These are phyloP conservation scores for Aphelinus atriplicis DNA, from an alignment of 1,140 invertebrate species.

Conservation along the genomic window DNA sequence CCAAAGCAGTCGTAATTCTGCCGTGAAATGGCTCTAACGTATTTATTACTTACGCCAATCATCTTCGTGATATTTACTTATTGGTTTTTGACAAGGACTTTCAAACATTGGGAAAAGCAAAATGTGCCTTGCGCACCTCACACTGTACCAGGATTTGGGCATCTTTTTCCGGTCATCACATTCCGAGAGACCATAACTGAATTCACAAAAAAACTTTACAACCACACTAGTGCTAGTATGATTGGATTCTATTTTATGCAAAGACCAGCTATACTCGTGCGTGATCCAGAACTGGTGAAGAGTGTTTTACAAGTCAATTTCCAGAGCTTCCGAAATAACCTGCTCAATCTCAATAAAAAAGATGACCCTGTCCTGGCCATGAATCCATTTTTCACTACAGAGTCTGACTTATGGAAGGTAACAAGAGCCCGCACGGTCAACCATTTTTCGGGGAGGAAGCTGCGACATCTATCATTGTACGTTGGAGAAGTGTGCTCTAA, in stretches of 20 bases:
- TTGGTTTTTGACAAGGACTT: constrained; percentile 41
- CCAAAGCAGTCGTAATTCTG: no score
- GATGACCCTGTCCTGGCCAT: constrained; percentile 43
- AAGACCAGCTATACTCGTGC: constrained; percentile 46
- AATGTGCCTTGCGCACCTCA: constrained; percentile 22
- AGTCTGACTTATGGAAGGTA: constrained; percentile 43
- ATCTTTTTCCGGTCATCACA: constrained; percentile 39
- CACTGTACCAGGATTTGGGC: constrained; percentile 46
- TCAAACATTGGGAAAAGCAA: constrained; percentile 61
- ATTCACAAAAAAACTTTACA: constrained; percentile 40
- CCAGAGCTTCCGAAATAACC: constrained; percentile 45
- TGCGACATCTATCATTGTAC: neutral
- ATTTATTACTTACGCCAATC: no score
- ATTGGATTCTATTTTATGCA: constrained; percentile 48
- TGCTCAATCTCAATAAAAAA: constrained; percentile 4
- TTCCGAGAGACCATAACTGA: constrained; percentile 26
- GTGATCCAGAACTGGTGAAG: constrained; percentile 53
- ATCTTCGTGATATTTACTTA: neutral
- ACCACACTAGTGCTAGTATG: constrained; percentile 38
- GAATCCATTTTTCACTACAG: constrained; percentile 49
- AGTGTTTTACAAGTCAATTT: constrained; percentile 53
- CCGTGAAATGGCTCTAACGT: no score
- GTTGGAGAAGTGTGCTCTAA: neutral
- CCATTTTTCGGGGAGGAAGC: neutral
- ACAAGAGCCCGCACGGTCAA: neutral